A percentile compares a stretch with the other conserved stretches of the same genome.
Conservation (phyloP, 2,797 vertebrate genomes). For the Pachyuromys duprasi region DNA sequence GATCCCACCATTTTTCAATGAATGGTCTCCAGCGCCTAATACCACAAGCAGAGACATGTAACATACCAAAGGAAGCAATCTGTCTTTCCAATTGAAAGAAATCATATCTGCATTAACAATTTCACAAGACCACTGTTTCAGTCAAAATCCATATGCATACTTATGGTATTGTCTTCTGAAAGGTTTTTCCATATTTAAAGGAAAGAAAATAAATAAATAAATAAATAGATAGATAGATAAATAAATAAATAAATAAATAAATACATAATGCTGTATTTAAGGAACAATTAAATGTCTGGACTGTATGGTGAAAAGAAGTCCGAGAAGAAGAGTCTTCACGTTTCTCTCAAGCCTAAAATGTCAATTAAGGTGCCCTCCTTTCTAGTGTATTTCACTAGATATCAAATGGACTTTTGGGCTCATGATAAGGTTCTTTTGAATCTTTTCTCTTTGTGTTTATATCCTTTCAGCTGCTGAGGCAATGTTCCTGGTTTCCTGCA, state of each 20-base stretch:
- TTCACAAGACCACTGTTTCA: conserved; percentile 14
- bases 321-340: not conserved
- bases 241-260: too few species aligned
- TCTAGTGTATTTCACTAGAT: not conserved
- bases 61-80: not conserved
- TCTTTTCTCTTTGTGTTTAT: not conserved
- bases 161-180: not conserved
- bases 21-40: not conserved
- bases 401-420: not conserved
- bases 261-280: not conserved
- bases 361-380: not conserved
- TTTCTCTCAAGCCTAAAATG: not conserved
- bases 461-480: not conserved
- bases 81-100: not conserved
- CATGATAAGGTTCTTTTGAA: not conserved
- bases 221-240: too few species aligned
- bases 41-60: not conserved
- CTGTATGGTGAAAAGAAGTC: not conserved
- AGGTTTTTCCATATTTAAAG: not conserved
- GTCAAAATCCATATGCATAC: not conserved
- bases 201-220: not conserved
- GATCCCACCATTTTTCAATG: too few species aligned
- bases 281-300: not conserved
- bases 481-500: not conserved
- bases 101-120: not conserved